These are phyloP conservation scores for Slavum lentiscoides DNA, from an alignment of 2,888 invertebrate species.

Conservation along the genomic window DNA sequence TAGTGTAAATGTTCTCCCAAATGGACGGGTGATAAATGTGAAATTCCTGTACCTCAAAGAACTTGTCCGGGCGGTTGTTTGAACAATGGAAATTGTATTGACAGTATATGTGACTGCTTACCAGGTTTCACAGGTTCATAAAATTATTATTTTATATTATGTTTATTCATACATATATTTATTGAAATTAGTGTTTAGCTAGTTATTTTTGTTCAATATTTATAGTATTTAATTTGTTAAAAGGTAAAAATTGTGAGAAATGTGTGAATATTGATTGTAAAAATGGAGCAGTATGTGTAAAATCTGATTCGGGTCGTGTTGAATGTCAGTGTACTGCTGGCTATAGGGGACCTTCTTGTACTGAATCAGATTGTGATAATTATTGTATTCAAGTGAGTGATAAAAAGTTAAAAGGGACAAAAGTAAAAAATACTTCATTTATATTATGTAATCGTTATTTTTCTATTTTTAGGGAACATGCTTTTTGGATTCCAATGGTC, in stretches of 20 bases:
- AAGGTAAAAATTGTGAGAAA: conserved; percentile 65
- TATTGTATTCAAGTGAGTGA: conserved; percentile 60
- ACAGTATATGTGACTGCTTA: conserved; percentile 63
- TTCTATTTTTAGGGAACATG: conserved; percentile 60
- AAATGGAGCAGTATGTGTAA: conserved; percentile 67
- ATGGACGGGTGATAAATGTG: conserved; percentile 71
- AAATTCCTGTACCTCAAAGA: conserved; percentile 66
- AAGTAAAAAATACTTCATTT: conserved; percentile 18
- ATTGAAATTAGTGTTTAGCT: neutral
- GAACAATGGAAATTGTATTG: conserved; percentile 64
- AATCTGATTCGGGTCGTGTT: conserved; percentile 56
- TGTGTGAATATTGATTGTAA: conserved; percentile 66
- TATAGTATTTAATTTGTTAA: conserved; percentile 25
- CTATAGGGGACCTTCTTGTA: conserved; percentile 63
- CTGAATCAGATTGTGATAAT: conserved; percentile 61
- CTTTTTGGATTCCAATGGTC: conserved; percentile 58
- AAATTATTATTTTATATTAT: conserved; percentile 17
- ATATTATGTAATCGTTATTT: conserved; percentile 5
- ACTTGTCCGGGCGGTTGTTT: conserved; percentile 63
- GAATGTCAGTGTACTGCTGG: conserved; percentile 66
- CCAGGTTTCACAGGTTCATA: conserved; percentile 62
- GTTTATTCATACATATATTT: neutral
- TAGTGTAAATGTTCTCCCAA: conserved; percentile 68
- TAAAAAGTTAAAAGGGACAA: neutral
- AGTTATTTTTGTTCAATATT: conserved; percentile 1